Percentiles rank a stretch among this genome's conserved stretches.
These are phyloP conservation scores for Eulemur rubriventer DNA, from an alignment of 2,797 vertebrate species.

Conservation along the genomic window DNA sequence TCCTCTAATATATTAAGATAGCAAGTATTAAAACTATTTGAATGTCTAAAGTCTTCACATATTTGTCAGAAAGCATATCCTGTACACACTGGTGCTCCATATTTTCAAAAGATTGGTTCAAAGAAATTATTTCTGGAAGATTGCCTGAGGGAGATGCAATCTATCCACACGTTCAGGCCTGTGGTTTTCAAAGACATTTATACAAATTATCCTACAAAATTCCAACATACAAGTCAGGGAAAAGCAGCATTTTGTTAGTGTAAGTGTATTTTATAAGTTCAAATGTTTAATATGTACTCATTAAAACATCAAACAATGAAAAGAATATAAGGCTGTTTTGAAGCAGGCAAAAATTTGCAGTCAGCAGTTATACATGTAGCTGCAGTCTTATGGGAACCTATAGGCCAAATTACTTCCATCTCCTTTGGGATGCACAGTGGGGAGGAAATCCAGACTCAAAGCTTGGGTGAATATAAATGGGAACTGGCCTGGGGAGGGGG, in stretches of 20 bases:
- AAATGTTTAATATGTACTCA: not conserved
- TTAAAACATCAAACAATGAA: not conserved
- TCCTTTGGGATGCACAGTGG: not conserved
- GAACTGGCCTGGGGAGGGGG: not conserved
- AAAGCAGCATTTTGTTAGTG: not conserved
- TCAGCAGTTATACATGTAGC: not conserved
- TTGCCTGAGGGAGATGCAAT: not conserved
- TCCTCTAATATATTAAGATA: not conserved
- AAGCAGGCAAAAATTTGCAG: not conserved
- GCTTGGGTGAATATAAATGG: not conserved
- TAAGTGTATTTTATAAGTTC: not conserved
- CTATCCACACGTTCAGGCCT: not conserved
- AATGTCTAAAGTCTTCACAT: not conserved
- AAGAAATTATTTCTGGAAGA: constrained; percentile 19
- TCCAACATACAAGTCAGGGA: not conserved
- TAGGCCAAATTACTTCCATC: not conserved
- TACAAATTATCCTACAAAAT: not conserved
- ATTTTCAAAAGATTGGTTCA: not conserved
- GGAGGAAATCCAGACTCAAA: not conserved
- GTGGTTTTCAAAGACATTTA: not conserved
- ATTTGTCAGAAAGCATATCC: not conserved
- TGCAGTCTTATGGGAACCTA: not conserved
- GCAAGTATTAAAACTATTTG: not conserved
- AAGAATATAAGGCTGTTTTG: not conserved
- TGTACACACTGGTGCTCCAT: not conserved